These are phyloP conservation scores for Lasioglossum pauxillum DNA, from an alignment of 2,888 invertebrate genomes.

Conservation along the genomic window DNA sequence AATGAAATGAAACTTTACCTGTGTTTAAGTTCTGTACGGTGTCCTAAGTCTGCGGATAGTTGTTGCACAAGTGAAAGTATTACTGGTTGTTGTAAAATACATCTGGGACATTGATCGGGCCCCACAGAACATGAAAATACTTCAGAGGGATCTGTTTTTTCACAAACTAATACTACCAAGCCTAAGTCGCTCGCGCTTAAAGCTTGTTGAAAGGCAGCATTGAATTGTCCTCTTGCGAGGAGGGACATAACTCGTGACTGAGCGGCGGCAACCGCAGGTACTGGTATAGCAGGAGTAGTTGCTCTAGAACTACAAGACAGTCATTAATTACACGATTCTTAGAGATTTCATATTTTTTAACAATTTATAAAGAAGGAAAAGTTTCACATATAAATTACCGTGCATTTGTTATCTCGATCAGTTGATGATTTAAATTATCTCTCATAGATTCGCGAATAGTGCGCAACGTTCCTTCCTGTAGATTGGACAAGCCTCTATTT, in stretches of 20 bases:
- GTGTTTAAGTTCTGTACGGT: constrained; percentile 93
- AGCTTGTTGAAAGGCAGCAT: constrained; percentile 96
- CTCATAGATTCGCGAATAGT: constrained; percentile 81
- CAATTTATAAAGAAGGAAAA: neutral
- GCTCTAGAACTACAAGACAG: constrained; percentile 88
- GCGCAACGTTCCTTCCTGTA: constrained; percentile 79
- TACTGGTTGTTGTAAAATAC: constrained; percentile 94
- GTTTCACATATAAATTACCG: constrained; percentile 69
- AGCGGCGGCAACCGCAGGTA: constrained; percentile 80
- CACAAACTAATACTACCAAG: constrained; percentile 94
- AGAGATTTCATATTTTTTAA: constrained; percentile 65
- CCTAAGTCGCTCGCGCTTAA: constrained; percentile 94
- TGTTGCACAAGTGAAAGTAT: constrained; percentile 97
- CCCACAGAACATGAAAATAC: constrained; percentile 87
- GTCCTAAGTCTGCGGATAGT: constrained; percentile 94
- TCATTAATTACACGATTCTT: neutral
- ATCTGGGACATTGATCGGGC: constrained; percentile 87
- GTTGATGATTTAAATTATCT: constrained; percentile 81
- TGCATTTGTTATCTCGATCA: constrained; percentile 80
- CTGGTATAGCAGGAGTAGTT: constrained; percentile 90
- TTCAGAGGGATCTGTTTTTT: constrained; percentile 91
- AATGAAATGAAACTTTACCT: constrained; percentile 85
- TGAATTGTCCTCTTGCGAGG: constrained; percentile 89
- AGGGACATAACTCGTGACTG: constrained; percentile 80
- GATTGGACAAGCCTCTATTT: constrained; percentile 72